phyloP scores from a whole-genome alignment of 2,888 invertebrate genomes.

The Harpalus rufipes region DNA sequence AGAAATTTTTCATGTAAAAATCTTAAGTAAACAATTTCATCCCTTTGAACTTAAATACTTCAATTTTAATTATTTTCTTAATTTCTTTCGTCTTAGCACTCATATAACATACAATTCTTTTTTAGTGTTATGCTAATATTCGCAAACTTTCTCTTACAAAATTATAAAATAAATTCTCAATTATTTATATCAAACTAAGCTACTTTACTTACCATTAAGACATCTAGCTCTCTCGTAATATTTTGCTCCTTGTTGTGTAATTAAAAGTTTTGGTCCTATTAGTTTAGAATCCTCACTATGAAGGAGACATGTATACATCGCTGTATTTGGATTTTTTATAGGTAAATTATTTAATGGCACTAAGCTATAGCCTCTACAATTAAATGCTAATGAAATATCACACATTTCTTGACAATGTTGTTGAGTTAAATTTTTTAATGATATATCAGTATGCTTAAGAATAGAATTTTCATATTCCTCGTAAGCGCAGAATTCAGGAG shows the following conservation, averaged over 20 bases:
- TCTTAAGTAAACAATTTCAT: too few species aligned
- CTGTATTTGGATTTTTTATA: constrained; percentile 61
- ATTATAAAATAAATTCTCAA: not conserved
- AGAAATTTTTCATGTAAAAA: too few species aligned
- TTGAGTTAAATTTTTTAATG: constrained; percentile 78
- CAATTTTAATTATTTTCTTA: too few species aligned
- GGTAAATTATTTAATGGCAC: constrained; percentile 69
- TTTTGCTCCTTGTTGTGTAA: constrained; percentile 80
- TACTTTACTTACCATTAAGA: constrained; percentile 84
- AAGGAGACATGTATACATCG: constrained; percentile 80
- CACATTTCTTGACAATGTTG: constrained; percentile 81
- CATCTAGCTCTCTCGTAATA: constrained; percentile 91
- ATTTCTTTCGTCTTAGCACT: too few species aligned
- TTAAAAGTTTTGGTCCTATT: constrained; percentile 86
- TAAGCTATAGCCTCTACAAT: constrained; percentile 85
- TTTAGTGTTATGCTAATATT: too few species aligned
- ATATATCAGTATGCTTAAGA: constrained; percentile 82
- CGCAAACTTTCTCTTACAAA: too few species aligned
- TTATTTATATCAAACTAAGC: not conserved
- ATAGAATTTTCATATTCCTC: constrained; percentile 87
- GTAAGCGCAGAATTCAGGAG: constrained; percentile 85
- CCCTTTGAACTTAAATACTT: too few species aligned
- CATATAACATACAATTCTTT: too few species aligned
- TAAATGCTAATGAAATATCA: constrained; percentile 82
- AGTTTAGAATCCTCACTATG: constrained; percentile 91